Evolutionary conservation across 2,888 invertebrate genomes (phyloP), one percentile per base, ranked within the genome.

Genomic region (Mellilla xanthometata): DNA sequence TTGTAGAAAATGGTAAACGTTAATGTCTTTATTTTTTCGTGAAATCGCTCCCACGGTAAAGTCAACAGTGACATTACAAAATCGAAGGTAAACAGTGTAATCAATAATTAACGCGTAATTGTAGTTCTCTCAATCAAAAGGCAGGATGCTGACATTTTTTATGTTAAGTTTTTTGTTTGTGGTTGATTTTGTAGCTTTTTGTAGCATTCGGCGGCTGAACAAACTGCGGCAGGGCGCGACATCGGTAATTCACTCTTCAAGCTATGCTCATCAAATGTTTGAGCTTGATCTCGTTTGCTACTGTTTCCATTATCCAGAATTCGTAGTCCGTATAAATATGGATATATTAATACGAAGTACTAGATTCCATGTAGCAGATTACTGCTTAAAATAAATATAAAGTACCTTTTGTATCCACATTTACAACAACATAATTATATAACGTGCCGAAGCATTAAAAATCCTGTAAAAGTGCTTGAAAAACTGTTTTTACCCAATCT

Each of bases 231-330:
- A 60, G 71, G 78, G 80, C 84, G 83, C 76, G 74, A 77, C 85
- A 84, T 85, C 78, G 77, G 81, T 86, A 85, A 86, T 88, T 83
- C 80, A 77, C 77, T 84, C 76, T 73, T 80, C 78, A 76, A 79
- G 81, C 75, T 76, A 69, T 65, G 62, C 63, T 72, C 61, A 68
- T 54, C n/a, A n/a, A n/a, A n/a, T n/a, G n/a, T n/a, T n/a, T n/a
- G n/a, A n/a, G 32, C 46, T 46, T 34, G 39, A 39, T 50, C 61
- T 68, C 54, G 32, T 46, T 46, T 35, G 38, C 40, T 50, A 6
- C 26, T 66, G 81, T 85, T 77, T 81, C 79, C 86, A 82, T 66
- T 0, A 13, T 72, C 2, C 2, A 5, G 3, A 1, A 6, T 0
- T 19, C 15, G 6, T 19, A n/a, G n/a, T n/a, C n/a, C n/a, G n/a